phyloP scores from a whole-genome alignment of 2,888 invertebrate genomes.

The Heliconius ismenius region DNA sequence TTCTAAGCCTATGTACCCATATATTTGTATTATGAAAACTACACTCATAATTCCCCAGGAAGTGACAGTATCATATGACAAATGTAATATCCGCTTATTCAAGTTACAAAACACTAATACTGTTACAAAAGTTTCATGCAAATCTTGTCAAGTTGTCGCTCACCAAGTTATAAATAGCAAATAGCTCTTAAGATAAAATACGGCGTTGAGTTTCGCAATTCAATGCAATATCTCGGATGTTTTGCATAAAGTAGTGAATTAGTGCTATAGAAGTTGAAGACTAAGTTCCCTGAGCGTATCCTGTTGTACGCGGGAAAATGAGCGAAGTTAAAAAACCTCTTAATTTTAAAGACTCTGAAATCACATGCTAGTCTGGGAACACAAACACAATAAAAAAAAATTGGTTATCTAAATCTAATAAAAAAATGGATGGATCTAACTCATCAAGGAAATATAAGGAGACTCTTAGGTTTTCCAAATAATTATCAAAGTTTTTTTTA shows the following conservation, averaged over 20 bases:
- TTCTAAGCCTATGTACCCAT: too few species aligned
- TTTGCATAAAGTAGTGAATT: too few species aligned
- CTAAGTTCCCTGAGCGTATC: not conserved
- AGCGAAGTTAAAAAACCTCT: not conserved
- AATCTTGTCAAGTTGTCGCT: slow-evolving; percentile 38
- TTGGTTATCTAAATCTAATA: too few species aligned
- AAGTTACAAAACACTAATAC: slow-evolving; percentile 30
- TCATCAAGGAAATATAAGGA: too few species aligned
- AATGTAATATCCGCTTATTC: slow-evolving; percentile 29
- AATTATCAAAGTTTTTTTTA: too few species aligned
- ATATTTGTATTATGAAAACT: not conserved
- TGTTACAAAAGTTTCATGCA: slow-evolving; percentile 24
- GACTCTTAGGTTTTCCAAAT: too few species aligned
- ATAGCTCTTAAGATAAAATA: not conserved
- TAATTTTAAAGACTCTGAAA: too few species aligned
- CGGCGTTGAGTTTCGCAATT: not conserved
- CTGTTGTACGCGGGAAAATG: not conserved
- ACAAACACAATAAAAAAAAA: too few species aligned
- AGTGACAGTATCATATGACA: slow-evolving; percentile 27
- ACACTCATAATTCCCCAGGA: slow-evolving; percentile 28
- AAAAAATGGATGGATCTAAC: too few species aligned
- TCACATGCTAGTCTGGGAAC: too few species aligned
- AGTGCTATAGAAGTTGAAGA: not conserved
- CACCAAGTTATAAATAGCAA: not conserved
- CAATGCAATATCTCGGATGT: not conserved